Base-by-base conservation (phyloP, 2,113 vertebrate genomes). In the Dasypus novemcinctus region DNA sequence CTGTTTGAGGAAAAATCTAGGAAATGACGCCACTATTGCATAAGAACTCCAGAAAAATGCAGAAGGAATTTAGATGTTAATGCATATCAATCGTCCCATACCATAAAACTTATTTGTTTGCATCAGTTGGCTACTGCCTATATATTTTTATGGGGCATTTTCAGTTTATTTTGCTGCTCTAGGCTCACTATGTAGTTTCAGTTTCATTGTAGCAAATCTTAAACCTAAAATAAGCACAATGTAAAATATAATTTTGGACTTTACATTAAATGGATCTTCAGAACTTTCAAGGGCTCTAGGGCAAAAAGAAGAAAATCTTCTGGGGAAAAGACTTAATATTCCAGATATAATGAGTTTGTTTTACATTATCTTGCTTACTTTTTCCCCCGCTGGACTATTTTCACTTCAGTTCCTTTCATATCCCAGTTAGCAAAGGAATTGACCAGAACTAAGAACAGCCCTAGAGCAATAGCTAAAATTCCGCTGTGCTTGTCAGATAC, bases 401-500 rank as follows among this genome's bases (percentile, higher is more conserved):
- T 98, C 93, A 86, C 80, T 97, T 94, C 83, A 4, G 63, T 95
- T 97, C 90, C 38, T 84, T 97, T 98, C 97, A 83, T 96, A 95
- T 97, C 41, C 36, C 64, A 97, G 91, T 81, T 91, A 97, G 72
- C 83, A 96, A 97, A 98, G 89, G 71, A 98, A 98, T 96, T 97
- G 97, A 97, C 1, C 3, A 97, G 76, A 98, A 94, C 88, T 92
- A 96, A 97, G 91, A 97, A 93, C 88, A 98, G 79, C 90, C 93
- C 84, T 52, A 95, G 33, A 96, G 95, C 93, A n/a, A 94, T 69
- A 59, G 82, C 86, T 93, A 33, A 59, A 97, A 83, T 97, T 98
- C 93, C 64, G 81, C 94, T 97, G 86, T 90, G 95, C 92, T 98
- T 97, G 93, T 98, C 96, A 98, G 96, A 98, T 97, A 95, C 94